Conservation (phyloP, 2,113 vertebrate genomes). For the Thermophis baileyi region DNA sequence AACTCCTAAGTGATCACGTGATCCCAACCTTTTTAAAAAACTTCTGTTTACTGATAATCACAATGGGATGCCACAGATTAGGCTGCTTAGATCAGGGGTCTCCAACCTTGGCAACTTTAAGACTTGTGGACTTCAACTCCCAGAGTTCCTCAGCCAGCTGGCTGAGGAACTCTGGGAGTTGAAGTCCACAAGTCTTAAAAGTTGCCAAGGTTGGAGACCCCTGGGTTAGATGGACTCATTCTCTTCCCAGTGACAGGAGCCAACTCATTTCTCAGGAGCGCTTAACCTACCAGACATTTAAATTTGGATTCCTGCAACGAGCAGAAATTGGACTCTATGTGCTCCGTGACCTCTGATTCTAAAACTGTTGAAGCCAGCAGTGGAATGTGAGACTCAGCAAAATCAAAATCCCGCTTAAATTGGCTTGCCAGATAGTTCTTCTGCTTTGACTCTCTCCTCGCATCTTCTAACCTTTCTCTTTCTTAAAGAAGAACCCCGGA, state of each 20-base stretch:
- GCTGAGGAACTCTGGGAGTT: no score
- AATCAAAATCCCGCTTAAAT: background rate
- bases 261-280: background rate
- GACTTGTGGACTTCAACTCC: no score
- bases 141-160: no score
- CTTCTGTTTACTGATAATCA: background rate
- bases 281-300: background rate
- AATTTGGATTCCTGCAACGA: background rate
- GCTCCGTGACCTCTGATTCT: background rate
- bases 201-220: no score
- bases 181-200: no score
- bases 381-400: background rate
- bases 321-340: background rate
- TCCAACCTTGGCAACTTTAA: no score
- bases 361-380: background rate
- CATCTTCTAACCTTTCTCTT: background rate
- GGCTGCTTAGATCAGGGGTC: background rate
- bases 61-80: background rate
- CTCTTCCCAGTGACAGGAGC: background rate
- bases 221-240: background rate
- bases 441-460: background rate
- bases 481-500: background rate
- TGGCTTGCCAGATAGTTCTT: background rate
- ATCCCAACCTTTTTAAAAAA: background rate
- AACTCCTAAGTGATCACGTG: background rate